Evolutionary conservation across 2,888 invertebrate species (phyloP), one percentile per base, ranked within the genome.

Genomic region (Clostera curtula): DNA sequence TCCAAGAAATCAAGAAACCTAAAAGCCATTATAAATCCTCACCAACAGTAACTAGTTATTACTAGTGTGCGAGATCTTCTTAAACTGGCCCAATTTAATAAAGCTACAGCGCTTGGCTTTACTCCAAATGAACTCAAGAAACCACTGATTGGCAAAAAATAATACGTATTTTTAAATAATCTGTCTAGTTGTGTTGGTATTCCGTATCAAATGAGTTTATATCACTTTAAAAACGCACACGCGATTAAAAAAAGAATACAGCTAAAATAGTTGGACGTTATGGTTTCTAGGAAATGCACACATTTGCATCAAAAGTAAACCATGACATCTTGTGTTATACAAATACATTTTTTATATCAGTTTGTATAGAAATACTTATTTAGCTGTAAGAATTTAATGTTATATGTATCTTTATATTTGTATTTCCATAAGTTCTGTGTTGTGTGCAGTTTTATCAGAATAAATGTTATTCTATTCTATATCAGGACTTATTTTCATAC

Each of bases 71-170:
- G 19, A 44, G 56, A 15, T 41, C 55, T 27, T 8, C 25, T 20
- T 19, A 34, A 25, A 19, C 30, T 49, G 43, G 53, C 36, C 36
- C 27, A 30, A 44, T 54, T 38, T 38, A 5, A 25, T 29, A 35
- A 28, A 36, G 29, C 40, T 52, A 50, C 50, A 45, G 40, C 44
- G 28, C 12, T 29, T 55, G 55, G 55, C 55, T 36, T 1, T 4
- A 10, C 1, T 45, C 55, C 55, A 55, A 55, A 54, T 47, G 26
- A 46, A 45, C 43, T 39, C 36, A 25, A 39, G 36, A 47, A 46
- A 35, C 34, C 24, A 34, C 40, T 34, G 34, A 39, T 37, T 35
- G 30, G 41, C 40, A 50, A 48, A 52, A 54, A 49, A 46, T 31
- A 49, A 27, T 20, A 25, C 3, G 7, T 12, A 5, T 10, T 5